Base-by-base conservation (phyloP, 2,888 invertebrate species). In the Noctua janthina region DNA sequence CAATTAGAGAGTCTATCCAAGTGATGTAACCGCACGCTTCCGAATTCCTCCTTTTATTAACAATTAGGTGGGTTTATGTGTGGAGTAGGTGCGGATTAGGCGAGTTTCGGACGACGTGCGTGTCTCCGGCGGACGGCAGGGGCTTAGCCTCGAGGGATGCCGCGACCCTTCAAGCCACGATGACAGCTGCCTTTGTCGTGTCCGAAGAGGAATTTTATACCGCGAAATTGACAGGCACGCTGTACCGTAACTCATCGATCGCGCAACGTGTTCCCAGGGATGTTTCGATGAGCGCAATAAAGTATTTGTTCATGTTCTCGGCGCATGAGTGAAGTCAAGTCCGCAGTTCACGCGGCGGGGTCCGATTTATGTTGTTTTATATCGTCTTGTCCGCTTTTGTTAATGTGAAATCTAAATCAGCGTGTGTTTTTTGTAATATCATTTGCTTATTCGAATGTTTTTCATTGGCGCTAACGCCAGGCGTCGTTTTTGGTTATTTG, bases 21-120 rank as follows among this genome's bases (percentile, higher is more conserved):
- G 93, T 94, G 95, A 94, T 95, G 95, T 95, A 94, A 95, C 95
- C 95, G 94, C 95, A 96, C 95, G 95, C 95, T 94, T 94, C 95
- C 92, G 94, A 94, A 95, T 94, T 92, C 92, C 94, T 94, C 94
- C 95, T 95, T 96, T 96, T 96, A 96, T 96, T 96, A 96, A 96
- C 96, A 96, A 96, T 96, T 96, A 96, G 96, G 95, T 95, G 96
- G 96, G 95, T 96, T 96, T 96, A 96, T 96, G 95, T 96, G 95
- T 92, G 93, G 94, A 95, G 95, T 95, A 95, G 96, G 94, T 94
- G 94, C 92, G 96, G 96, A 96, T 96, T 96, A 96, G 94, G 92
- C 89, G 94, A 93, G 94, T 93, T 91, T 93, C 93, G 94, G 93
- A 92, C 91, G 93, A 92, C 93, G 96, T 94, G 95, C 96, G 96